phyloP scores from a whole-genome alignment of 2,113 vertebrate species.

The Menidia beryllina region DNA sequence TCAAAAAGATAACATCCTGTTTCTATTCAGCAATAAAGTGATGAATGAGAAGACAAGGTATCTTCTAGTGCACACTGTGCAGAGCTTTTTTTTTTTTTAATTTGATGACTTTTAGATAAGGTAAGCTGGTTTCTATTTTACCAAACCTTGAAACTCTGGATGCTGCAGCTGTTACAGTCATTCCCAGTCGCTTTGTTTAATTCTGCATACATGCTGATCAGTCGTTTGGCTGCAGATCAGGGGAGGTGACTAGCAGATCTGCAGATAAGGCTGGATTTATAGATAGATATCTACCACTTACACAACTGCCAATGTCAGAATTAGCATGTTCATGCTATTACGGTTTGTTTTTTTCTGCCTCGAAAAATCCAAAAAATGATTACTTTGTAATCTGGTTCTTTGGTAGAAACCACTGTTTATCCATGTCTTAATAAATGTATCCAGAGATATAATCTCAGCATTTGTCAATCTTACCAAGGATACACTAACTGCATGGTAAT shows the following conservation, averaged over 20 bases:
- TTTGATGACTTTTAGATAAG: constrained; percentile 34
- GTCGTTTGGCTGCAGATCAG: constrained; percentile 44
- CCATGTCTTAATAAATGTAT: background rate
- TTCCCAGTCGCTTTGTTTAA: constrained; percentile 28
- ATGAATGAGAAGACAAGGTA: constrained; percentile 37
- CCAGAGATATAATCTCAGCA: constrained; percentile 4
- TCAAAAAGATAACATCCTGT: constrained; percentile 51
- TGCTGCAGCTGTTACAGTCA: constrained; percentile 10
- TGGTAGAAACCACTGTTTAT: background rate
- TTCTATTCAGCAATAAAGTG: constrained; percentile 46
- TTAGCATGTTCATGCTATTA: constrained; percentile 20
- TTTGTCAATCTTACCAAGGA: constrained; percentile 33
- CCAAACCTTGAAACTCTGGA: constrained; percentile 4
- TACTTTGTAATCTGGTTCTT: background rate
- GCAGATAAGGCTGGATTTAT: constrained; percentile 56
- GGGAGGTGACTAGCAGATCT: constrained; percentile 58
- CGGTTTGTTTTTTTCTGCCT: background rate
- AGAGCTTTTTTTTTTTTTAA: constrained; percentile 35
- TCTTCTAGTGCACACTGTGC: constrained; percentile 11
- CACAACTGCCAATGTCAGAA: constrained; percentile 8
- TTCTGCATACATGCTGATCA: constrained; percentile 44
- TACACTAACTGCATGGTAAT: constrained; percentile 12
- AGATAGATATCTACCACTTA: constrained; percentile 55
- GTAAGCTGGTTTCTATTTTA: background rate
- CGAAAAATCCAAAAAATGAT: background rate